These are phyloP conservation scores for Cheumatopsyche charites DNA, from an alignment of 1,140 invertebrate species.

Conservation along the genomic window DNA sequence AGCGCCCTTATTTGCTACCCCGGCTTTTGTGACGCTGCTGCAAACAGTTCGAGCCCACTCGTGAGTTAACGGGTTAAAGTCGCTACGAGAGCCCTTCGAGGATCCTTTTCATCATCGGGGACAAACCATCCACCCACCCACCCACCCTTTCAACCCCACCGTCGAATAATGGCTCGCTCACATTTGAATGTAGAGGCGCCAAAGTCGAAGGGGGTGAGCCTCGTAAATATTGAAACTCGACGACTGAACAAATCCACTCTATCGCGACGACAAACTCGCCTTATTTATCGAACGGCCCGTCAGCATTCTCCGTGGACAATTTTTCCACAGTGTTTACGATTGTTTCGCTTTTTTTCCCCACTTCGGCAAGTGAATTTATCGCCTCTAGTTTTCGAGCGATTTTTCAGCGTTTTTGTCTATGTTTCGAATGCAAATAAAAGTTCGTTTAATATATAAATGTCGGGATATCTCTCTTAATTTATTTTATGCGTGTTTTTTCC, in stretches of 20 bases:
- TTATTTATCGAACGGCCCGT: slow-evolving; percentile 1
- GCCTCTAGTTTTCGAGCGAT: not conserved
- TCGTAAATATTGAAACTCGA: slow-evolving; percentile 23
- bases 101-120: slow-evolving; percentile 18
- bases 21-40: not conserved
- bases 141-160: too few relatives aligned
- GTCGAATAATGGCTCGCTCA: too few relatives aligned
- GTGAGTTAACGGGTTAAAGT: slow-evolving; percentile 14
- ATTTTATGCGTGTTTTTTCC: not conserved
- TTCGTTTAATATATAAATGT: too few relatives aligned
- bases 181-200: too few relatives aligned
- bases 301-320: not conserved
- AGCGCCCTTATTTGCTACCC: not conserved
- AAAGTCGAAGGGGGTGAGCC: not conserved
- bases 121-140: too few relatives aligned
- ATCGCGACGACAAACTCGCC: slow-evolving; percentile 9
- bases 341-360: not conserved
- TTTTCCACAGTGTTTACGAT: slow-evolving; percentile 12
- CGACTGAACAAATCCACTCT: slow-evolving; percentile 7
- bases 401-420: not conserved
- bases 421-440: too few relatives aligned
- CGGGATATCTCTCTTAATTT: too few relatives aligned
- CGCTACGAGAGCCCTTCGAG: slow-evolving; percentile 14
- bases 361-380: not conserved
- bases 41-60: slow-evolving; percentile 17